Evolutionary conservation across 2,113 vertebrate species (phyloP), one percentile per base, ranked within the genome.

Genomic region (Pogona vitticeps): DNA sequence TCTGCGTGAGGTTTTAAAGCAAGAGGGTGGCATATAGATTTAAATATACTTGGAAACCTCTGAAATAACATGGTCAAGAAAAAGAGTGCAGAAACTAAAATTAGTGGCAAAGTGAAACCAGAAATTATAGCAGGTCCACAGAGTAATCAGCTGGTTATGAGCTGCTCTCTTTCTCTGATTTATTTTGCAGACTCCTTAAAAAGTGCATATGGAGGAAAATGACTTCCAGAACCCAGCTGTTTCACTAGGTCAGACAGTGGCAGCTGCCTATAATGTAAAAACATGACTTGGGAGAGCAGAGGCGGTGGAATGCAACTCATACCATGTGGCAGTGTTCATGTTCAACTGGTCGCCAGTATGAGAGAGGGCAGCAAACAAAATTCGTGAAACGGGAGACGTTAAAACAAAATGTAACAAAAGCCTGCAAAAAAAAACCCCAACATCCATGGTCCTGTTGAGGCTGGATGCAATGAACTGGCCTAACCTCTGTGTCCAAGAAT

Each of bases 211-310:
- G 95, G 95, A 86, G 68, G 89, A 95, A 96, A 95, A 96, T 96
- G 92, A 91, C 85, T 96, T 95, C 94, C 96, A 96, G 96, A 94
- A 96, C 93, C 76, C 46, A 23, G 86, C 68, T n/a, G 83, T 89
- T 92, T 80, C 42, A 92, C 23, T 91, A 67, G 95, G 88, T 91
- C 86, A 14, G 14, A 85, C 90, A 72, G 92, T 40, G 82, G 95
- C 73, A 83, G 81, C 90, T 38, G 84, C 87, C 58, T 87, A 77
- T 86, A 88, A 2, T 83, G 88, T 78, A 89, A 90, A 92, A 92
- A 92, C 89, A 86, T 15, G 81, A 76, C 18, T 65, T 81, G 87
- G 17, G 1, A 31, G 52, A 82, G 88, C 89, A 68, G 89, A 94
- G 89, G 94, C 93, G 89, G 92, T 26, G 86, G 79, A 83, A 94